Base-by-base conservation (phyloP, 2,113 vertebrate species). In the Sterrhoptilus dennistouni region DNA sequence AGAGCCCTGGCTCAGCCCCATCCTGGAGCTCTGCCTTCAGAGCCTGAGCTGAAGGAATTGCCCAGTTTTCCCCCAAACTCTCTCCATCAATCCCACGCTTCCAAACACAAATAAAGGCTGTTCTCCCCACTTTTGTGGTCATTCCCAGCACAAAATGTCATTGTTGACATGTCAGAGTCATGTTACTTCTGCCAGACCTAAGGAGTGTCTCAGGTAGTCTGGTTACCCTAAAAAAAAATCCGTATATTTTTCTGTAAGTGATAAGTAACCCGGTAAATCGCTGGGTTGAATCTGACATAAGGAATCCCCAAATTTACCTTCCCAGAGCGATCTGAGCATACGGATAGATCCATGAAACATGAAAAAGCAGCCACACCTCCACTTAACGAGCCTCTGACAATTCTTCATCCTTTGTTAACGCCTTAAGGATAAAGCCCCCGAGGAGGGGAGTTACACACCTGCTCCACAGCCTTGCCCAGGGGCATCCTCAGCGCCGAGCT, bases 381-480 rank as follows among this genome's bases (percentile, higher is more conserved):
- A 2, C 6, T 23, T 3, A 21, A 33, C 3, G 22, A 59, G 3
- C 38, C 59, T 20, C 9, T 2, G 49, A 3, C 40, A 71, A 1
- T 28, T 10, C 49, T 2, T 8, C 38, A 2, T 3, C 14, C 24
- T 36, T 49, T 22, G n/a, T 8, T 0, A 42, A 18, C 0, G 2
- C 54, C 24, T 12, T 2, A 3, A 3, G 24, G 7, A 19, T 0
- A 15, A 9, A 35, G 0, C 0, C 49, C 2, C 24, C 8, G 28
- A 3, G 38, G 38, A 38, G 38, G 22, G 0, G 13, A 18, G 24
- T 3, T 1, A 2, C 98, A 15, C 97, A 99, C 99, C 99, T 98
- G 98, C 75, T 99, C 98, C 79, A 75, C 75, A 42, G 85, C 95
- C 89, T 97, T 98, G 21, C 95, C 40, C 20, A 76, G 89, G 12